Evolutionary conservation across 2,797 vertebrate genomes (phyloP).

Genomic region (Tachyglossus aculeatus): DNA sequence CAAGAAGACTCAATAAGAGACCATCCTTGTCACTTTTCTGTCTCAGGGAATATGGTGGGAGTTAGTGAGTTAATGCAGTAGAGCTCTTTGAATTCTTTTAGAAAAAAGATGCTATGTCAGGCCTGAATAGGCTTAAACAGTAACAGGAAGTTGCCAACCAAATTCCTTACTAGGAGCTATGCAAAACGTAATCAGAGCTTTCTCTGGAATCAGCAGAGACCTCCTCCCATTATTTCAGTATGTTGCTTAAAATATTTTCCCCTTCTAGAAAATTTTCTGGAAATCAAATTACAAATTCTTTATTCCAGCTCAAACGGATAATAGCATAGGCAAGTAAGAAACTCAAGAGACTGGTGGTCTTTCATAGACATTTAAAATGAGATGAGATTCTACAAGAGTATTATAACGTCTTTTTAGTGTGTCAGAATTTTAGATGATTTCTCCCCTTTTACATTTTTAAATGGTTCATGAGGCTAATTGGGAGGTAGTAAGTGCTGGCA

Average conservation of each 20-base stretch:
- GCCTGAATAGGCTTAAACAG: too few species aligned
- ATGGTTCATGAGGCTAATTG: background rate
- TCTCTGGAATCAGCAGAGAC: too few species aligned
- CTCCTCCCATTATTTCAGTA: background rate
- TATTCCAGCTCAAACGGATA: background rate
- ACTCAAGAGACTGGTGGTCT: constrained; percentile 4
- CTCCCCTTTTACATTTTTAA: background rate
- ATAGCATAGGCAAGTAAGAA: background rate
- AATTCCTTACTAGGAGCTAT: too few species aligned
- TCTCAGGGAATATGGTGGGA: too few species aligned
- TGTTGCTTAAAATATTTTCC: background rate
- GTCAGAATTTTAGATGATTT: constrained; percentile 20
- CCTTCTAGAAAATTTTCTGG: background rate
- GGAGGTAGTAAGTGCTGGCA: background rate
- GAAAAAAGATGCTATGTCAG: too few species aligned
- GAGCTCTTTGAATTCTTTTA: too few species aligned
- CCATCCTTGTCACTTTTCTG: too few species aligned
- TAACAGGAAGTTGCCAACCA: too few species aligned
- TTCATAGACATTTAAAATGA: constrained; percentile 54
- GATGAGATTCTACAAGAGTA: constrained; percentile 35
- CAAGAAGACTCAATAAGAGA: too few species aligned
- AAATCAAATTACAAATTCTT: background rate
- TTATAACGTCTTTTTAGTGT: background rate
- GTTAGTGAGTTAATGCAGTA: too few species aligned
- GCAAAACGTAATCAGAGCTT: too few species aligned